These are phyloP conservation scores for Phyllotreta cruciferae DNA, from an alignment of 2,888 invertebrate genomes.

Conservation along the genomic window DNA sequence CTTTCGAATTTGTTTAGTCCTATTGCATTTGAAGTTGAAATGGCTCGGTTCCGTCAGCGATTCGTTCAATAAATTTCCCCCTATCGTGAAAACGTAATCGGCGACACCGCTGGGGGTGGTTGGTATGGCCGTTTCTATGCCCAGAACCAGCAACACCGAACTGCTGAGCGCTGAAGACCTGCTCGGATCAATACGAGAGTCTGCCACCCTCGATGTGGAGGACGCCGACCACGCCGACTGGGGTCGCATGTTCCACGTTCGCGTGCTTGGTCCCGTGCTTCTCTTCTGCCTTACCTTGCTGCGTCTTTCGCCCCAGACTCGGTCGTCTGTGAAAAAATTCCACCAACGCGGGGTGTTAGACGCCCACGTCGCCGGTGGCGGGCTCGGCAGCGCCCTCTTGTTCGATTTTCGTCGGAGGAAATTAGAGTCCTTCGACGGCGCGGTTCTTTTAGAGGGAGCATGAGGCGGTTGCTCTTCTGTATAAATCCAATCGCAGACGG, in stretches of 20 bases:
- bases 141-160: slow-evolving; percentile 35
- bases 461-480: no score
- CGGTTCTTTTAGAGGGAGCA: neutral
- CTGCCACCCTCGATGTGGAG: slow-evolving; percentile 34
- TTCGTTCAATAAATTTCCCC: neutral
- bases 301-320: slow-evolving; percentile 13
- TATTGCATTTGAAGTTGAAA: no score
- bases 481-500: no score
- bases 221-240: slow-evolving; percentile 4
- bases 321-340: slow-evolving; percentile 23
- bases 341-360: slow-evolving; percentile 19
- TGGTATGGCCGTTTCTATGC: slow-evolving; percentile 22
- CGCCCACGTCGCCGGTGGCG: slow-evolving; percentile 9
- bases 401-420: slow-evolving; percentile 9
- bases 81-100: neutral
- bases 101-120: slow-evolving; percentile 13
- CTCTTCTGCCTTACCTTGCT: slow-evolving; percentile 11
- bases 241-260: slow-evolving; percentile 9
- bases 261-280: slow-evolving; percentile 9
- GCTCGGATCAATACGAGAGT: slow-evolving; percentile 39
- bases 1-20: no score
- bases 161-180: slow-evolving; percentile 35
- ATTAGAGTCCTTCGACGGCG: neutral
- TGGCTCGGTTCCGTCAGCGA: neutral
- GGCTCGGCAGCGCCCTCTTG: neutral